These are phyloP conservation scores for Suillia variegata DNA, from an alignment of 2,888 invertebrate species.

Conservation along the genomic window DNA sequence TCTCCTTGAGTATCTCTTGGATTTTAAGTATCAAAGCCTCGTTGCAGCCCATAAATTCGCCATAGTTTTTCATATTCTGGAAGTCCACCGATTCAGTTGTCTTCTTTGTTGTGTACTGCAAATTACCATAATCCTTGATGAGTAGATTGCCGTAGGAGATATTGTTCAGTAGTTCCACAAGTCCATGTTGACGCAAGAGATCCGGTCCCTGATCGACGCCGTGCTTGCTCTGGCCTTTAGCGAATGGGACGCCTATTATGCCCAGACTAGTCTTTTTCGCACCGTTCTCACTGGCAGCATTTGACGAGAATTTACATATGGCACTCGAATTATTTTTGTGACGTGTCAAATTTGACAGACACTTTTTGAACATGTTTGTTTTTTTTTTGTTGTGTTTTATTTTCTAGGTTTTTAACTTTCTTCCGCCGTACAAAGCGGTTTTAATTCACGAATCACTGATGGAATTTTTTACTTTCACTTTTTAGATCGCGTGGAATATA, in stretches of 20 bases:
- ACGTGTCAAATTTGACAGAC: neutral
- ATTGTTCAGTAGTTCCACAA: conserved; percentile 67
- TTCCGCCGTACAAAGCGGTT: too few relatives aligned
- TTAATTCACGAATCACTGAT: too few relatives aligned
- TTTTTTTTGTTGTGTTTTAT: too few relatives aligned
- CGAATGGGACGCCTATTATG: conserved; percentile 80
- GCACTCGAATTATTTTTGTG: neutral
- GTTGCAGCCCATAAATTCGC: conserved; percentile 72
- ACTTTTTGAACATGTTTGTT: neutral
- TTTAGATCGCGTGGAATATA: too few relatives aligned
- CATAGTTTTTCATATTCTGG: conserved; percentile 70
- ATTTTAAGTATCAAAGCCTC: conserved; percentile 70
- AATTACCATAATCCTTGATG: conserved; percentile 75
- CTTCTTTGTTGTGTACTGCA: conserved; percentile 62
- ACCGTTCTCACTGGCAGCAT: too few relatives aligned
- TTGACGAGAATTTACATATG: neutral
- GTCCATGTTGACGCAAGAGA: conserved; percentile 68
- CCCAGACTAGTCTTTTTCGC: conserved; percentile 64
- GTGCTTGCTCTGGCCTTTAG: conserved; percentile 73
- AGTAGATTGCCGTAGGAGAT: conserved; percentile 68
- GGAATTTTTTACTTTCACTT: too few relatives aligned
- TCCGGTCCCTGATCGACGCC: conserved; percentile 77
- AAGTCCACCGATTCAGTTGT: conserved; percentile 39
- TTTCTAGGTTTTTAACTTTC: too few relatives aligned
- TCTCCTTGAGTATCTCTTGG: conserved; percentile 68